A percentile compares a stretch with the other conserved stretches of the same genome.
Conservation (phyloP, 2,888 invertebrate genomes). For the Linnaemya tessellans region DNA sequence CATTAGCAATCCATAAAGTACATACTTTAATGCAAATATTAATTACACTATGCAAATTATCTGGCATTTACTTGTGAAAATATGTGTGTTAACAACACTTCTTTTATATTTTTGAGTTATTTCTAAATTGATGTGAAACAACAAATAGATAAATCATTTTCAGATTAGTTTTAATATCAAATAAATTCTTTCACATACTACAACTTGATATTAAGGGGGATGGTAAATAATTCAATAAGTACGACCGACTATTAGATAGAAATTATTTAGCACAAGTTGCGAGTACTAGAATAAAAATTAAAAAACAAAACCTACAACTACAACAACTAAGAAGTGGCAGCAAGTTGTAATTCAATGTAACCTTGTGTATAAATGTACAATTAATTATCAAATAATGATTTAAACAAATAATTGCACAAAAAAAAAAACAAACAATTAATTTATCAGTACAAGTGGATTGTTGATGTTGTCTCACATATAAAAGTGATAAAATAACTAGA, state of each 20-base stretch:
- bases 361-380: constrained; percentile 41
- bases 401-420: constrained; percentile 28
- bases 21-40: background rate
- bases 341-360: background rate
- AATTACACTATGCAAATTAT: background rate
- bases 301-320: too few relatives aligned
- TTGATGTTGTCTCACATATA: constrained; percentile 29
- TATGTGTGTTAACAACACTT: constrained; percentile 5
- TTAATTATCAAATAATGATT: constrained; percentile 41
- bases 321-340: constrained; percentile 12
- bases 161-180: constrained; percentile 3
- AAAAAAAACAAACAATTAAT: constrained; percentile 15
- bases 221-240: constrained; percentile 41
- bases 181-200: constrained; percentile 31
- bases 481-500: constrained; percentile 26
- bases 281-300: background rate
- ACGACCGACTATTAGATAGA: background rate
- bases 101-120: background rate
- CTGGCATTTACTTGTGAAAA: background rate
- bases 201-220: constrained; percentile 20
- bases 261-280: constrained; percentile 8
- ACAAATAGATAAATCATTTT: constrained; percentile 29
- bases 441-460: constrained; percentile 47
- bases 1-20: background rate
- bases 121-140: background rate